Conservation (phyloP, 2,797 vertebrate genomes). For the Eleutherodactylus coqui region DNA sequence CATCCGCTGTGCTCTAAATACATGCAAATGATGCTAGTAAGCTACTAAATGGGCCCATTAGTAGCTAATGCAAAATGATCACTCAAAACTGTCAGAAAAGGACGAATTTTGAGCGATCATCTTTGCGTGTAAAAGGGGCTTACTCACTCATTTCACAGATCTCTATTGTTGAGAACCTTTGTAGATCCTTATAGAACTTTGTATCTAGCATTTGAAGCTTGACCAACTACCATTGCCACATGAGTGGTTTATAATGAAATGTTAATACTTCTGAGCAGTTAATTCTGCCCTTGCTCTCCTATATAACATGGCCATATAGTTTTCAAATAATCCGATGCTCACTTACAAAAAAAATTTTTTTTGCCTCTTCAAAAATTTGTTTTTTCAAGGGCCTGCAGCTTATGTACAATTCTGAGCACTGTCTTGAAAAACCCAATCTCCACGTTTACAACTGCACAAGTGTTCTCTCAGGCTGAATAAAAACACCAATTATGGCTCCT, state of each 20-base stretch:
- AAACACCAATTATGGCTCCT: conserved; percentile 58
- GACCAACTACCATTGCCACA: neutral
- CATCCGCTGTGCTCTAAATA: no score
- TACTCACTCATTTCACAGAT: neutral
- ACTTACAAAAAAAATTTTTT: conserved; percentile 14
- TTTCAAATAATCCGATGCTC: neutral
- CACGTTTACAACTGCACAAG: conserved; percentile 59
- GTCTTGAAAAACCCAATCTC: conserved; percentile 59
- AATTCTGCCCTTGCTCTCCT: neutral
- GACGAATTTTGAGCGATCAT: no score
- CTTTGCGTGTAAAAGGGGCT: no score
- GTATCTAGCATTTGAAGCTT: neutral
- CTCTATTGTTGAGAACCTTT: neutral
- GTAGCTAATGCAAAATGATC: no score
- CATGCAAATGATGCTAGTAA: no score
- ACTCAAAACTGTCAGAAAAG: no score
- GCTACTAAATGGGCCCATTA: no score
- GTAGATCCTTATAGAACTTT: neutral
- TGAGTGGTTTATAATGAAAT: neutral
- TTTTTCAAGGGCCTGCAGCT: conserved; percentile 48
- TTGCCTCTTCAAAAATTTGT: conserved; percentile 5
- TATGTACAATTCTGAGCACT: conserved; percentile 58
- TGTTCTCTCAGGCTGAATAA: conserved; percentile 39
- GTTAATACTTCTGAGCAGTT: neutral
- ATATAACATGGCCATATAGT: neutral